phyloP scores from a whole-genome alignment of 37 sponge, comb jelly and placozoan species.

The Halisarca cf. caerulea region DNA sequence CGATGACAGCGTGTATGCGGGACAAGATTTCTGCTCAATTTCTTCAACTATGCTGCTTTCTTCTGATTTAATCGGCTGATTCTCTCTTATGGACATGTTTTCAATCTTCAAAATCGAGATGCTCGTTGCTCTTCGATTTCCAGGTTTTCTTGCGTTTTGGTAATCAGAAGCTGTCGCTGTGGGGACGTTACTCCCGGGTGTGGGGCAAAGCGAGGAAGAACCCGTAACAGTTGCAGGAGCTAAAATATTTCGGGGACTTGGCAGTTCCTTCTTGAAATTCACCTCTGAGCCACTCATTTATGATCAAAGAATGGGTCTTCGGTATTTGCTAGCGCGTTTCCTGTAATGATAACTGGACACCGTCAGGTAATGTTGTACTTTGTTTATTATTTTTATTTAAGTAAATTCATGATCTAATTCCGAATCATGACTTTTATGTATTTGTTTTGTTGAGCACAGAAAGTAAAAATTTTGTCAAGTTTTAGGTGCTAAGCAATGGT shows the following conservation, averaged over 20 bases:
- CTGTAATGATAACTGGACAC: no score
- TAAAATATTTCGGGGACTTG: background rate
- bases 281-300: conserved; percentile 16
- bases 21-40: background rate
- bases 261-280: background rate
- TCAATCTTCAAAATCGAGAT: conserved; percentile 2
- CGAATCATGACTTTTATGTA: no score
- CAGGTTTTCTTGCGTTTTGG: background rate
- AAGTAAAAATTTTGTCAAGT: no score
- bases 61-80: background rate
- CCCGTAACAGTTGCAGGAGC: conserved; percentile 5
- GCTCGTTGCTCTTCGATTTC: background rate
- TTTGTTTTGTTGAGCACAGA: no score
- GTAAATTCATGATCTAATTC: no score
- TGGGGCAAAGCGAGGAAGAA: background rate
- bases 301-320: background rate
- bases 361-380: no score
- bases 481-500: no score
- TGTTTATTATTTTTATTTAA: no score
- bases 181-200: background rate
- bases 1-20: background rate
- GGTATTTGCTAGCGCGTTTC: no score
- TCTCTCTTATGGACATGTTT: conserved; percentile 7
- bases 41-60: background rate
- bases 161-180: conserved; percentile 20